Percentiles rank a stretch among this genome's conserved stretches.
These are phyloP conservation scores for Synergus itoensis DNA, from an alignment of 2,888 invertebrate genomes.

Conservation along the genomic window DNA sequence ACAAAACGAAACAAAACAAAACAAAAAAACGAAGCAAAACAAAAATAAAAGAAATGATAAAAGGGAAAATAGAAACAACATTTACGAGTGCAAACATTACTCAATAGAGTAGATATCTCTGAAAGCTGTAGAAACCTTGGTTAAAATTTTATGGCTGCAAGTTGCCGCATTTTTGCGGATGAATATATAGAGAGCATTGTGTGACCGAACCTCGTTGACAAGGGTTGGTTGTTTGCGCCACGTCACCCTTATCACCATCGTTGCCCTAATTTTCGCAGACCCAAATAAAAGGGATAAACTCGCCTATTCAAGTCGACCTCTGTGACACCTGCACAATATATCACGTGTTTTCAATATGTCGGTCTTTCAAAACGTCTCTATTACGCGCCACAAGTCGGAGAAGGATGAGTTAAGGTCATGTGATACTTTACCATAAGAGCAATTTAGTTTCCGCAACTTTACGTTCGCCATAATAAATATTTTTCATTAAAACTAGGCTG, in stretches of 20 bases:
- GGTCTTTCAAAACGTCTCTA: not conserved
- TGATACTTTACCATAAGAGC: too few relatives aligned
- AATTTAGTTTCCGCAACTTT: too few relatives aligned
- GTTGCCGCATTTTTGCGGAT: slow-evolving; percentile 57
- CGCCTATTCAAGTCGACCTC: not conserved
- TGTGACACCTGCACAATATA: slow-evolving; percentile 10
- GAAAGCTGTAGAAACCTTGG: slow-evolving; percentile 21
- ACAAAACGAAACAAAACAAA: not conserved
- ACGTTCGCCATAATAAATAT: too few relatives aligned
- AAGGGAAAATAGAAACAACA: slow-evolving; percentile 30
- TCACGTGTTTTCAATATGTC: not conserved
- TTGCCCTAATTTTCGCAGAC: slow-evolving; percentile 64
- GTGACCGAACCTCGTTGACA: slow-evolving; percentile 57
- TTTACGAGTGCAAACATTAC: slow-evolving; percentile 18
- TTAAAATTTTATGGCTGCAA: slow-evolving; percentile 51
- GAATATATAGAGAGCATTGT: slow-evolving; percentile 51
- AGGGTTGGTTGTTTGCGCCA: slow-evolving; percentile 62
- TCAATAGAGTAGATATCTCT: slow-evolving; percentile 26
- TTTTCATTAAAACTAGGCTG: too few relatives aligned
- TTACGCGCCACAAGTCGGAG: not conserved
- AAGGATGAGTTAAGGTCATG: too few relatives aligned
- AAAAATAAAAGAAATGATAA: not conserved
- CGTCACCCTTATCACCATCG: slow-evolving; percentile 64
- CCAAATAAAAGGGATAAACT: slow-evolving; percentile 57
- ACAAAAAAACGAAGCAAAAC: not conserved